Evolutionary conservation across 2,888 invertebrate genomes (phyloP), one percentile per base, ranked within the genome.

Genomic region (Lepidocyrtinus sp.): DNA sequence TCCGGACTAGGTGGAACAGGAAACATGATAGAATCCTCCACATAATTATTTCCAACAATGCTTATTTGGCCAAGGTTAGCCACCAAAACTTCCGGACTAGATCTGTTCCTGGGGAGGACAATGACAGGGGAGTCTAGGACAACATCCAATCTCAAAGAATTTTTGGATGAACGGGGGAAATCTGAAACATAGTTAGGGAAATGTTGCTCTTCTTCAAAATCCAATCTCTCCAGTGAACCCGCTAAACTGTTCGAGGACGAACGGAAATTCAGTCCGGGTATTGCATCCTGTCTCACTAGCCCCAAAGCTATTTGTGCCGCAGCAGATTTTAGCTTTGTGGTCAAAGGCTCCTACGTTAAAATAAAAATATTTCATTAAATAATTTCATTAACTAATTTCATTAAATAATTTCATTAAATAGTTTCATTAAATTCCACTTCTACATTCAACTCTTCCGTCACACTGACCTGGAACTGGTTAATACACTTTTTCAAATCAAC

Each of bases 261-360:
- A 1, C 83, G 80, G 55, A 78, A 85, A 17, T 70, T 74, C 7
- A 76, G 17, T 2, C 70, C 68, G 12, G 61, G 65, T 62, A 75
- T 94, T 94, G 1, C 70, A n/a, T 86, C 84, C 73, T 82, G 83
- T 12, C 84, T 62, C 1, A 95, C 95, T 77, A 98, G 91, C 0
- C 95, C 96, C 81, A 95, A 92, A 24, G 98, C 98, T 93, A 98
- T 95, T 89, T 97, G 97, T 0, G 96, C 94, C 45, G 98, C 98
- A 72, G 97, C 97, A 73, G 94, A 93, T 85, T 94, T 94, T 86
- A 98, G 94, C 69, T 96, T 95, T 72, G 93, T 91, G 15, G 96
- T 96, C 84, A 85, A 61, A 27, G 85, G 84, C 55, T 83, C 83
- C 76, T 84, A 26, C 9, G n/a, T n/a, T n/a, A n/a, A 25, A 62